phyloP scores from a whole-genome alignment of 2,797 vertebrate genomes.

The Chromobotia macracanthus region DNA sequence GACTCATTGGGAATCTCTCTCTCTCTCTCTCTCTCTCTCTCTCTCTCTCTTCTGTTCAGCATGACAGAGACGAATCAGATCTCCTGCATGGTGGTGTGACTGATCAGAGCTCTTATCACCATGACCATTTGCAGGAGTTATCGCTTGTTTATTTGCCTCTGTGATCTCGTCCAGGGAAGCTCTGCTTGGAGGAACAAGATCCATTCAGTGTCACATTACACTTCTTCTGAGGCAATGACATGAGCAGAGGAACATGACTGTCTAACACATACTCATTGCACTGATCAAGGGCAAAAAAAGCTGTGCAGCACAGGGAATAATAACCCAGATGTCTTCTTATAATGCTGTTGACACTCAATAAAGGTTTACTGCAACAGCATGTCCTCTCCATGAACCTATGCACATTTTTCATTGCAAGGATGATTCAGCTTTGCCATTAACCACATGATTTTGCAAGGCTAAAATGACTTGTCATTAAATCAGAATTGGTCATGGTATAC shows the following conservation, averaged over 20 bases:
- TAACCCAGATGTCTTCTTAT: conserved; percentile 19
- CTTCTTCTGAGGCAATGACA: conserved; percentile 46
- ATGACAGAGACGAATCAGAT: conserved; percentile 41
- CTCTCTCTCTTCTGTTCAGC: neutral
- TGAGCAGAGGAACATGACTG: conserved; percentile 37
- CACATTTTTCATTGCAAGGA: neutral
- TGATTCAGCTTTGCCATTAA: neutral
- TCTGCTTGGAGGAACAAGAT: conserved; percentile 18
- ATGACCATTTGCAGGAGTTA: conserved; percentile 45
- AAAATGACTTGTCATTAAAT: conserved; percentile 23
- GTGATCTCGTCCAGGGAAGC: conserved; percentile 43
- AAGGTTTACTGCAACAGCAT: neutral
- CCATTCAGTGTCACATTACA: conserved; percentile 48
- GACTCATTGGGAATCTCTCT: conserved; percentile 37
- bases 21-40: neutral
- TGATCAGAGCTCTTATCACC: conserved; percentile 48
- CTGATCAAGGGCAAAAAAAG: conserved; percentile 34
- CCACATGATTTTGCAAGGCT: neutral
- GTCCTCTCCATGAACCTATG: neutral
- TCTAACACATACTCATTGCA: conserved; percentile 36
- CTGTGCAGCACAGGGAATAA: conserved; percentile 39
- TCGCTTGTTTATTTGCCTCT: conserved; percentile 50
- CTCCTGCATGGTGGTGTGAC: conserved; percentile 32
- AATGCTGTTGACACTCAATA: conserved; percentile 34
- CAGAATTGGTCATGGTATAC: conserved; percentile 9